These are phyloP conservation scores for Trichosurus vulpecula DNA, from an alignment of 2,797 vertebrate species.

Conservation along the genomic window DNA sequence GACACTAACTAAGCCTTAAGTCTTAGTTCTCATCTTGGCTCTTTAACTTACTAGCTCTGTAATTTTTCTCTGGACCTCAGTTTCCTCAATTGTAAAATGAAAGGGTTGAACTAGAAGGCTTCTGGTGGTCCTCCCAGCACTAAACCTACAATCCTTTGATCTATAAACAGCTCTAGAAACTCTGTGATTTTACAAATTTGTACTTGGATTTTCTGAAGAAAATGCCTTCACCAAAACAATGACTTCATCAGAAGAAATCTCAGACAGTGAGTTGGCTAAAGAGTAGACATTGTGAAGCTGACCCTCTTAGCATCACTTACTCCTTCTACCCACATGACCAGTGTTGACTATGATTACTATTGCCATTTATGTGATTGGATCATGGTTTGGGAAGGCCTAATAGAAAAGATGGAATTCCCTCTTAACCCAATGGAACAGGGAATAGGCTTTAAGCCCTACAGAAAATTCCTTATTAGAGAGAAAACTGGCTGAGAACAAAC, in stretches of 20 bases:
- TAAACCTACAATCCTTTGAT: not conserved
- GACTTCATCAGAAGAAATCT: not conserved
- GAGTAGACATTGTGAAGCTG: not conserved
- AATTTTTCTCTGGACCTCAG: not conserved
- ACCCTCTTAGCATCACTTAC: not conserved
- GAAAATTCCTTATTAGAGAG: conserved; percentile 12
- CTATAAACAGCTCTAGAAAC: not conserved
- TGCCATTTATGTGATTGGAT: not conserved
- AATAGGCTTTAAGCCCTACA: not conserved
- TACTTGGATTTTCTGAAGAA: not conserved
- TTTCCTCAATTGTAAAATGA: not conserved
- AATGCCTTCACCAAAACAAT: not conserved
- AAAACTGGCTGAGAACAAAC: not conserved
- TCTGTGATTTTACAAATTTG: not conserved
- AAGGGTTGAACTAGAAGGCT: not conserved
- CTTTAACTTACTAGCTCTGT: not conserved
- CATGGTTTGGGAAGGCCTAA: not conserved
- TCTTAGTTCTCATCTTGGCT: not conserved
- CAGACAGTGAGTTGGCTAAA: not conserved
- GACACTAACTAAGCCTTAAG: not conserved
- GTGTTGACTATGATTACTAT: not conserved
- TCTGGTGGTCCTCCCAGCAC: not conserved
- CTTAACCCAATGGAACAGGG: not conserved
- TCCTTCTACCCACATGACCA: not conserved
- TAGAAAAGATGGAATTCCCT: not conserved